A percentile compares a stretch with the other conserved stretches of the same genome.
phyloP scores from a whole-genome alignment of 2,113 vertebrate species.

The Sinocyclocheilus maitianheensis region DNA sequence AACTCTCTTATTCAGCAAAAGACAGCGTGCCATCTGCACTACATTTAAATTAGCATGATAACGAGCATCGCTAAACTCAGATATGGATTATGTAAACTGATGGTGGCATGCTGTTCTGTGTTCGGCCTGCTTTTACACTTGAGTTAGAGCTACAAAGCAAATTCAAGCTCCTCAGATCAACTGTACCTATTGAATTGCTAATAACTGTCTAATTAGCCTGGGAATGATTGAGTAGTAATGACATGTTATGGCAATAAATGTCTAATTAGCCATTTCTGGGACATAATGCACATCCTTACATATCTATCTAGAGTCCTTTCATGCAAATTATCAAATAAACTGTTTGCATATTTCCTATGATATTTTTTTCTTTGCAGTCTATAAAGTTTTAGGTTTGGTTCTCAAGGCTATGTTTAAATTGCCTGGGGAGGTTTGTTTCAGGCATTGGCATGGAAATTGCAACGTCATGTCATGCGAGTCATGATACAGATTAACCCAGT shows the following conservation, averaged over 20 bases:
- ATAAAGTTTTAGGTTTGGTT: neutral
- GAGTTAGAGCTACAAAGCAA: neutral
- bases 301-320: neutral
- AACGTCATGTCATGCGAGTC: neutral
- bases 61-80: neutral
- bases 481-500: conserved; percentile 1
- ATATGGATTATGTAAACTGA: conserved; percentile 8
- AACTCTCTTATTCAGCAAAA: conserved; percentile 6
- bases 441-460: neutral
- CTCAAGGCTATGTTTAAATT: neutral
- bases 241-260: conserved; percentile 11
- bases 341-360: neutral
- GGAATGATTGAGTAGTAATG: neutral
- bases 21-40: conserved; percentile 2
- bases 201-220: conserved; percentile 33
- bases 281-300: conserved; percentile 10
- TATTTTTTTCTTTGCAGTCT: neutral
- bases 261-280: neutral
- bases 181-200: conserved; percentile 19
- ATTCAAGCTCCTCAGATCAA: conserved; percentile 7
- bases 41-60: neutral
- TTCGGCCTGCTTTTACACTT: neutral
- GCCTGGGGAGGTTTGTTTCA: neutral
- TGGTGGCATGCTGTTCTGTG: neutral
- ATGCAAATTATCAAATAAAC: neutral